These are phyloP conservation scores for Drosophila nigrodunni DNA, from an alignment of 1,140 invertebrate species.

Conservation along the genomic window DNA sequence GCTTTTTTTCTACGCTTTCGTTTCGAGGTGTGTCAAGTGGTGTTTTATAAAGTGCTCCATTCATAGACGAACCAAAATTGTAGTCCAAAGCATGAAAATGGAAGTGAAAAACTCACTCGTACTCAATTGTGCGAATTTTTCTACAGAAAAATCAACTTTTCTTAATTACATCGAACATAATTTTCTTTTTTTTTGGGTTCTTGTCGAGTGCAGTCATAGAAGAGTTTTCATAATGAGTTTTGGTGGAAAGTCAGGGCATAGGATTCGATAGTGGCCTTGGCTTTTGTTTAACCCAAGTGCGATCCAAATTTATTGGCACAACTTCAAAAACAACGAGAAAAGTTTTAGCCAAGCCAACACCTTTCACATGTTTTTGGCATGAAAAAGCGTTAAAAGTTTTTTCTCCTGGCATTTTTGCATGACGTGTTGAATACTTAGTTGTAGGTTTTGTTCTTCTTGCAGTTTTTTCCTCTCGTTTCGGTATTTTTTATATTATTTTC, in stretches of 20 bases:
- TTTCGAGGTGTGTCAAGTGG: slow-evolving; percentile 30
- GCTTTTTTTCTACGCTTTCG: slow-evolving; percentile 30
- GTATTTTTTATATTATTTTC: slow-evolving; percentile 24
- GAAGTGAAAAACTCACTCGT: slow-evolving; percentile 30
- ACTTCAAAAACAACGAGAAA: slow-evolving; percentile 59
- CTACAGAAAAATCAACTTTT: slow-evolving; percentile 53
- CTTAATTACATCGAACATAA: slow-evolving; percentile 67
- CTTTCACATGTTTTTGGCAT: slow-evolving; percentile 77
- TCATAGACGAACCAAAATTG: slow-evolving; percentile 33
- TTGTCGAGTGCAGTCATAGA: slow-evolving; percentile 56
- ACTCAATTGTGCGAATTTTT: slow-evolving; percentile 59
- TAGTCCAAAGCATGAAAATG: background rate
- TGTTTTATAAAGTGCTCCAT: slow-evolving; percentile 54
- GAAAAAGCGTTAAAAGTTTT: slow-evolving; percentile 63
- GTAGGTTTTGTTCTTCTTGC: slow-evolving; percentile 2
- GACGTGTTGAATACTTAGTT: slow-evolving; percentile 56
- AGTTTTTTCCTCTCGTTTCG: background rate
- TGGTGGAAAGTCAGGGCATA: background rate
- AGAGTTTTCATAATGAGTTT: slow-evolving; percentile 36
- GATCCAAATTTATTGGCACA: slow-evolving; percentile 71
- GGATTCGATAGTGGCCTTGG: slow-evolving; percentile 3
- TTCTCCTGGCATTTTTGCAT: slow-evolving; percentile 54
- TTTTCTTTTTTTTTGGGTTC: slow-evolving; percentile 32
- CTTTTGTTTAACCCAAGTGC: slow-evolving; percentile 65
- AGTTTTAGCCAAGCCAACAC: slow-evolving; percentile 70